Conservation (phyloP, 1,140 invertebrate species). For the Aleiodes sp. region DNA sequence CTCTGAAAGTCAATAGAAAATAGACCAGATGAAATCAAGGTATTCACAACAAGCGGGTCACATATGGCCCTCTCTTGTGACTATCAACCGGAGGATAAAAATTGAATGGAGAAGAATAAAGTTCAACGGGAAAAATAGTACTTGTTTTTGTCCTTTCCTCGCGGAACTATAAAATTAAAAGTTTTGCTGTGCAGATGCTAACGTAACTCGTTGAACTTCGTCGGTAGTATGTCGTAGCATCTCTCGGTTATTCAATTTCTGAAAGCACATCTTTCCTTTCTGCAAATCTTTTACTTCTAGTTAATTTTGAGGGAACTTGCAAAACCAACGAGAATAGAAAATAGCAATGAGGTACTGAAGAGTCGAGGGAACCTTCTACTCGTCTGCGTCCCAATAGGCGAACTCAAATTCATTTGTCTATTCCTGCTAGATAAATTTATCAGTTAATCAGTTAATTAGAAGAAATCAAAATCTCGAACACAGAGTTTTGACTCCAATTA, state of each 20-base stretch:
- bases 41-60: constrained; percentile 22
- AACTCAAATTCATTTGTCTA: too few relatives aligned
- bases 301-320: background rate
- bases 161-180: constrained; percentile 1
- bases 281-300: background rate
- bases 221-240: background rate
- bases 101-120: background rate
- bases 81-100: background rate
- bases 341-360: too few relatives aligned
- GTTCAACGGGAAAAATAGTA: background rate
- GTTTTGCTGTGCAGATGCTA: background rate
- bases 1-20: constrained; percentile 30
- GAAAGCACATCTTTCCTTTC: too few relatives aligned
- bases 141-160: background rate
- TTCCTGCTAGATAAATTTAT: too few relatives aligned
- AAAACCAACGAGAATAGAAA: background rate
- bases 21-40: background rate
- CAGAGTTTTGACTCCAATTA: too few relatives aligned
- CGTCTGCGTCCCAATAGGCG: too few relatives aligned
- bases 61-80: constrained; percentile 25
- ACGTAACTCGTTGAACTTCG: background rate
- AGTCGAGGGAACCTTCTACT: too few relatives aligned
- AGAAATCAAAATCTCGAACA: too few relatives aligned
- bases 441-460: too few relatives aligned
- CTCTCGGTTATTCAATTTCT: background rate